Evolutionary conservation across 2,888 invertebrate species (phyloP), one percentile per base, ranked within the genome.

Genomic region (Latrodectus elegans): DNA sequence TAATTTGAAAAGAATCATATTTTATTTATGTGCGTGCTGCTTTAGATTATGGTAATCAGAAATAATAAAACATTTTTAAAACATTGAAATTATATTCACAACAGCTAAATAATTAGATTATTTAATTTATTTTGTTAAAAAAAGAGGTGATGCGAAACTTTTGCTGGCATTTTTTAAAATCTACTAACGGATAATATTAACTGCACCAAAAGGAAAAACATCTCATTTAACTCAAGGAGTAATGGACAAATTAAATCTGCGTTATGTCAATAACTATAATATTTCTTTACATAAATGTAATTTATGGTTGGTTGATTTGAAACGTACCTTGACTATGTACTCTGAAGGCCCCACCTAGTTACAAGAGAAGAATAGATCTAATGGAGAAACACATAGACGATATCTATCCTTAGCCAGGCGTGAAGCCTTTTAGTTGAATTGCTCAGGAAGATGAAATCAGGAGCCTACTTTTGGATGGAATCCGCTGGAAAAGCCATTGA

Each of bases 211-310:
- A 15, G 60, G 60, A 60, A 60, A 60, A 60, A n/a, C n/a, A 38
- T 60, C 8, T 60, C 14, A 15, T 60, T 60, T 60, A 60, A 6
- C 38, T 38, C 4, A 15, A 15, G 4, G 60, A 15, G 0, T 10
- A 60, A n/a, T 55, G 55, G 15, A 55, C 14, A 55, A 15, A 14
- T 55, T 55, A 55, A 55, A 55, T 55, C 55, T 55, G 4, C 10
- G 55, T 60, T 60, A 60, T 60, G 14, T 60, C n/a, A 60, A 10
- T n/a, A 11, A n/a, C 6, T 15, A 55, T 14, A 55, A 15, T 60
- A n/a, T 60, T 60, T 60, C 60, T 60, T 60, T 60, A 60, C 60
- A 60, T 60, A 60, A 60, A 60, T 15, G 60, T 60, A 60, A 60
- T 12, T 60, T 60, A 60, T 60, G 60, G 60, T 60, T 15, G 14